A percentile compares a stretch with the other conserved stretches of the same genome.
These are phyloP conservation scores for Hemibagrus guttatus DNA, from an alignment of 2,797 vertebrate species.

Conservation along the genomic window DNA sequence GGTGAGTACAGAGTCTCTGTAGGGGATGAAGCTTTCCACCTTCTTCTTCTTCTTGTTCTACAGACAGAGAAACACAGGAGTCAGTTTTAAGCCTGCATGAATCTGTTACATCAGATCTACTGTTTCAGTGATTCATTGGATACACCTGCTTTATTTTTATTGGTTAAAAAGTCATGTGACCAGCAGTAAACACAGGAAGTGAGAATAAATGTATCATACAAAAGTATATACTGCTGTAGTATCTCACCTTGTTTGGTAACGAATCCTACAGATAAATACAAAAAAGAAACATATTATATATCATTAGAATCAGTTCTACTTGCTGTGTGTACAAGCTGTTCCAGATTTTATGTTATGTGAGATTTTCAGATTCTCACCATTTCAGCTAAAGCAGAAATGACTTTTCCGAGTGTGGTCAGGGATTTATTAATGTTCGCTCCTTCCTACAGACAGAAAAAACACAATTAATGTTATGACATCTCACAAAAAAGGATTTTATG, in stretches of 20 bases:
- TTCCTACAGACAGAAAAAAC: conserved; percentile 72
- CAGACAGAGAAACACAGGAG: not conserved
- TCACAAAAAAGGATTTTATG: too few species aligned
- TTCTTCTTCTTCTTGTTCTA: conserved; percentile 99
- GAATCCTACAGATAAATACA: conserved; percentile 81
- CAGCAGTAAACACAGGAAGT: not conserved
- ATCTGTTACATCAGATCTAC: not conserved
- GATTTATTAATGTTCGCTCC: conserved; percentile 99
- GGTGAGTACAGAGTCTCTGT: conserved; percentile 96
- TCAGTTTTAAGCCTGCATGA: not conserved
- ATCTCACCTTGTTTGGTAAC: conserved; percentile 89
- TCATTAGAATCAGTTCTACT: not conserved
- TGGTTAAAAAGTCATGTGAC: not conserved
- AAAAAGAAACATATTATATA: conserved; percentile 21
- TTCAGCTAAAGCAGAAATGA: conserved; percentile 96
- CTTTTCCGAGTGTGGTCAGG: conserved; percentile 94
- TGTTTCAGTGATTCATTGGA: not conserved
- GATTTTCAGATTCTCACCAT: conserved; percentile 82
- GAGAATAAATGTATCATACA: not conserved
- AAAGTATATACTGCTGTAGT: not conserved
- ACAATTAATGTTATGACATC: not conserved
- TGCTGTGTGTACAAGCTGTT: not conserved
- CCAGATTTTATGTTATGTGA: not conserved
- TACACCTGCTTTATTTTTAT: not conserved
- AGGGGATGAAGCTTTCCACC: conserved; percentile 91